phyloP scores from a whole-genome alignment of 2,888 invertebrate genomes.

The Lacanobia wlatinum region DNA sequence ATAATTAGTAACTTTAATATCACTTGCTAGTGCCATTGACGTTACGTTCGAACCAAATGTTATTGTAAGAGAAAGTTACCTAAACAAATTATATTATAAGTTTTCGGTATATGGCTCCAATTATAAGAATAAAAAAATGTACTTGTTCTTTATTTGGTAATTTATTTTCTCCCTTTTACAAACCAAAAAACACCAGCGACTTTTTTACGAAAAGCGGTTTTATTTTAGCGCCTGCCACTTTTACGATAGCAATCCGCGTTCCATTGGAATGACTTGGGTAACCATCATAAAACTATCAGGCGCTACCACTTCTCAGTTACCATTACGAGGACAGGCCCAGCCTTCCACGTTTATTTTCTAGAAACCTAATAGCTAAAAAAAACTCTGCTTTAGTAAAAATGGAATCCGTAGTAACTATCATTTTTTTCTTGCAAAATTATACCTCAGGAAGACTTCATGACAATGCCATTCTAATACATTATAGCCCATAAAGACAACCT shows the following conservation, averaged over 20 bases:
- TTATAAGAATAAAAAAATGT: slow-evolving; percentile 42
- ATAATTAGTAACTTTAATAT: slow-evolving; percentile 64
- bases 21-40: slow-evolving; percentile 72
- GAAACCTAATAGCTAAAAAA: neutral
- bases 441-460: neutral
- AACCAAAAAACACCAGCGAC: neutral
- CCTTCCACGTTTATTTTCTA: neutral
- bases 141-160: slow-evolving; percentile 23
- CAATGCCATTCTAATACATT: neutral
- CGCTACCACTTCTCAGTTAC: neutral
- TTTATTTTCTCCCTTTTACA: neutral
- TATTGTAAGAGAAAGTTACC: slow-evolving; percentile 66
- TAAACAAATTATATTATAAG: slow-evolving; percentile 53
- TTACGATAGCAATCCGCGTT: neutral
- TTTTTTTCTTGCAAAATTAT: neutral
- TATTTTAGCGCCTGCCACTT: neutral
- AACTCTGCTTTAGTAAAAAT: neutral
- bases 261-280: neutral
- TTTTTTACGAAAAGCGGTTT: neutral
- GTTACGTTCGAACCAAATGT: slow-evolving; percentile 72
- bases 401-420: neutral
- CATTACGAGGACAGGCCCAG: neutral
- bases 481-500: slow-evolving; percentile 16
- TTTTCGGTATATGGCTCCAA: slow-evolving; percentile 39
- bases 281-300: neutral